Conservation (phyloP, 2,888 invertebrate species). For the Drosophila nr. medialis region DNA sequence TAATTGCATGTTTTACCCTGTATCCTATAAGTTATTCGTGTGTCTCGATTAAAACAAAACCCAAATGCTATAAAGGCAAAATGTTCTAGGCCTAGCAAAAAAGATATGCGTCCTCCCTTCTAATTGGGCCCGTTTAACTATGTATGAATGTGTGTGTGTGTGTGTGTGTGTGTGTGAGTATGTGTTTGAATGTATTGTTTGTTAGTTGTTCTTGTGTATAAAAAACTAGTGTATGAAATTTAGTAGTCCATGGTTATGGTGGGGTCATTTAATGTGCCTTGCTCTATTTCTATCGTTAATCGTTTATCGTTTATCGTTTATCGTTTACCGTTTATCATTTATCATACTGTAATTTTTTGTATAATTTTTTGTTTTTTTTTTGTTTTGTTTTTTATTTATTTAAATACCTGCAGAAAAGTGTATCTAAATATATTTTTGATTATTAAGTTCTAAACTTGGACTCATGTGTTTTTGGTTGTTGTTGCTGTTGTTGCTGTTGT, state of each 20-base stretch:
- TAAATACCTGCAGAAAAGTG: conserved; percentile 80
- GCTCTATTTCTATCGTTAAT: conserved; percentile 62
- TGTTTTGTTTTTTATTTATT: conserved; percentile 29
- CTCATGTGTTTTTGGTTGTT: conserved; percentile 73
- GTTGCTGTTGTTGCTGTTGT: conserved; percentile 48
- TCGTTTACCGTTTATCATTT: conserved; percentile 13
- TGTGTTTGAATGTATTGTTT: conserved; percentile 15
- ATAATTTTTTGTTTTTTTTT: conserved; percentile 14
- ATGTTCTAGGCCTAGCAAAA: conserved; percentile 67
- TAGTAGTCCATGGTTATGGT: conserved; percentile 77
- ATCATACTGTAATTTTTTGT: conserved; percentile 45
- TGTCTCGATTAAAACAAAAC: conserved; percentile 60
- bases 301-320: conserved; percentile 26
- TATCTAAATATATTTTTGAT: conserved; percentile 81
- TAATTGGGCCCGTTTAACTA: conserved; percentile 74
- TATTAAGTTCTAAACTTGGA: conserved; percentile 80
- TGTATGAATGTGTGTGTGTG: conserved; percentile 43
- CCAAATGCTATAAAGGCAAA: conserved; percentile 74
- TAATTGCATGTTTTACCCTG: conserved; percentile 97
- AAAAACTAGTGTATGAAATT: conserved; percentile 78
- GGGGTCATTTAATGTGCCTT: conserved; percentile 77
- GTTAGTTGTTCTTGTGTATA: conserved; percentile 42
- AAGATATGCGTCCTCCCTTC: conserved; percentile 69
- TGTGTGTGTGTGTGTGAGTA: conserved; percentile 4
- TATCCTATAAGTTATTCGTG: conserved; percentile 88